Evolutionary conservation across 2,797 vertebrate species (phyloP), one percentile per base, ranked within the genome.

Genomic region (Rhabdophis nuchalis): DNA sequence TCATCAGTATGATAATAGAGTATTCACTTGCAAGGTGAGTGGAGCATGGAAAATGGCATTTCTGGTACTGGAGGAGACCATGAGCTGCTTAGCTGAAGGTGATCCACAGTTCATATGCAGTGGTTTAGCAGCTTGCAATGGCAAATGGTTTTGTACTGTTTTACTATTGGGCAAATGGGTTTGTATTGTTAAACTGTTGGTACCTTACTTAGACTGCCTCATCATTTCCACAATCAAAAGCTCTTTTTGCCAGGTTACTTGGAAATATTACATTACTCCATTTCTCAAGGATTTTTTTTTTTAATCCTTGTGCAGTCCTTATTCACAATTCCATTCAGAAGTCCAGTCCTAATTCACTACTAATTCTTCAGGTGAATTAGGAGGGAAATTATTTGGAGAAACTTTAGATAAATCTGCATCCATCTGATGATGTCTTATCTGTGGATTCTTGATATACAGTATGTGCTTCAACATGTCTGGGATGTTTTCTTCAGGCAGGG

Each of bases 21-120:
- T 99, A 93, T 99, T 98, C 92, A 99, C 99, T 72, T 99, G 99
- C 97, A 99, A 99, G 98, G 99, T 98, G 93, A 97, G 97, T 96
- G 85, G 27, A 0, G 1, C 29, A 90, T 85, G 14, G 1, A 25
- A 58, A 57, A 58, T 1, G 20, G 64, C 41, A 56, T 88, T 41
- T 36, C 56, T 36, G 86, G 88, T 61, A 93, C 27, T 23, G 41
- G 56, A 89, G 46, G 61, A 89, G 46, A 85, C 87, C 54, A 36
- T 60, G 41, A 85, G 41, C 25, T 32, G 6, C 27, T 82, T 41
- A 89, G 56, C 41, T 85, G 14, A 77, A 46, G 14, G 29, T 56
- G 29, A 58, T 2, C n/a, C 58, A 57, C 10, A 23, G 5, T 7
- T 57, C 50, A 64, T n/a, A 27, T 53, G 52, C 54, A 54, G 25